Base-by-base conservation (phyloP, 2,113 vertebrate genomes). In the Trogon surrucura region DNA sequence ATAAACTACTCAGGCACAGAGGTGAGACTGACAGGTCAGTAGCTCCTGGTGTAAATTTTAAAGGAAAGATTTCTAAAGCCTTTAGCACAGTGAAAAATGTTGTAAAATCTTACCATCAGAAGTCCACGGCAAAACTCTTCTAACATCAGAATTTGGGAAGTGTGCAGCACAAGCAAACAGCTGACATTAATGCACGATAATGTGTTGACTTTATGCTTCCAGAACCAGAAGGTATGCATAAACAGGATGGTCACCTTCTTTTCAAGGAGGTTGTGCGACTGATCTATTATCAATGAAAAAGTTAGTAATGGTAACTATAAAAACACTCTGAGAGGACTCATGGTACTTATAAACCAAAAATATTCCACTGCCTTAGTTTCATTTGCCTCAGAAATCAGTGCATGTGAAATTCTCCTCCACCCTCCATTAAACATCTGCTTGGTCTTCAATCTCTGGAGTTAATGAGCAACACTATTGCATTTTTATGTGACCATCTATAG, bases 401-500 rank as follows among this genome's bases (percentile, higher is more conserved):
- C 45, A 79, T 2, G 3, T 58, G 91, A 95, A 94, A 77, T 73
- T 89, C 48, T 41, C 75, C 51, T 86, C 79, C 38, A 94, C 45
- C 30, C 79, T 81, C 71, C 83, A 78, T 96, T 88, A 91, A 95
- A 86, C 20, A 74, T 32, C 44, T 85, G 16, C 54, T 95, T 91
- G 64, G 60, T 80, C 38, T 86, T 82, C 72, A 88, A 12, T 91
- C 67, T 77, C 56, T n/a, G 62, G 69, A 96, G 83, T 85, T 94
- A 93, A 96, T 95, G 75, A 91, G 53, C 64, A 95, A 90, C 61
- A 86, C 32, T 83, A 88, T 23, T 80, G 38, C 38, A 90, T 71
- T 96, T 95, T 95, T 91, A 93, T 91, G 56, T 83, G 88, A 88
- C 32, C 20, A 80, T 80, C 36, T 34, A 65, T 91, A 80, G 45